Conservation (phyloP, 2,797 vertebrate genomes). For the Sarcoramphus papa region DNA sequence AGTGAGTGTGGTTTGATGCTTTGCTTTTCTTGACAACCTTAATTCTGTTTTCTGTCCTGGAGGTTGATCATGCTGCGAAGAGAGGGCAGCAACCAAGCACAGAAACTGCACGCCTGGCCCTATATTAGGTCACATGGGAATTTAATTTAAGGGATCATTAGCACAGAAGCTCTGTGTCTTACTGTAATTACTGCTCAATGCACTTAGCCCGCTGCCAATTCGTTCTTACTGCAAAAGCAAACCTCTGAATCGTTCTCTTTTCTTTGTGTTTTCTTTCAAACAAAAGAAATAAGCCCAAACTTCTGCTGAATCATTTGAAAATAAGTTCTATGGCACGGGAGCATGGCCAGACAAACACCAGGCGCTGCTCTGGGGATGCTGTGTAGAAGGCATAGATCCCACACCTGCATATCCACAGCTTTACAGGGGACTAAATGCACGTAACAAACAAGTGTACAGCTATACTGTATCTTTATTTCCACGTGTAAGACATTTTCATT, state of each 20-base stretch:
- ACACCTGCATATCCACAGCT: neutral
- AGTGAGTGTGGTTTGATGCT: neutral
- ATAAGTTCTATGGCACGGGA: neutral
- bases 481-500: neutral
- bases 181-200: neutral
- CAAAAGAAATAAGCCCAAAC: neutral
- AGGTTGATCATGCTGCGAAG: neutral
- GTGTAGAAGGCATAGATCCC: neutral
- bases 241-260: neutral
- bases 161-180: neutral
- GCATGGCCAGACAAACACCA: neutral
- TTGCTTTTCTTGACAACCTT: neutral
- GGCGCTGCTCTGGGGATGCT: neutral
- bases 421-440: neutral
- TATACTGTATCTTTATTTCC: neutral
- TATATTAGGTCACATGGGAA: neutral
- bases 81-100: slow-evolving; percentile 8
- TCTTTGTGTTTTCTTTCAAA: neutral
- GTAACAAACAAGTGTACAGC: neutral
- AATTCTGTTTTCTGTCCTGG: neutral
- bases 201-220: neutral
- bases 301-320: neutral
- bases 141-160: neutral
- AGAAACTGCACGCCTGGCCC: neutral
- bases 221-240: neutral